These are phyloP conservation scores for Neolamprologus hecqui DNA, from an alignment of 2,113 vertebrate genomes.

Conservation along the genomic window DNA sequence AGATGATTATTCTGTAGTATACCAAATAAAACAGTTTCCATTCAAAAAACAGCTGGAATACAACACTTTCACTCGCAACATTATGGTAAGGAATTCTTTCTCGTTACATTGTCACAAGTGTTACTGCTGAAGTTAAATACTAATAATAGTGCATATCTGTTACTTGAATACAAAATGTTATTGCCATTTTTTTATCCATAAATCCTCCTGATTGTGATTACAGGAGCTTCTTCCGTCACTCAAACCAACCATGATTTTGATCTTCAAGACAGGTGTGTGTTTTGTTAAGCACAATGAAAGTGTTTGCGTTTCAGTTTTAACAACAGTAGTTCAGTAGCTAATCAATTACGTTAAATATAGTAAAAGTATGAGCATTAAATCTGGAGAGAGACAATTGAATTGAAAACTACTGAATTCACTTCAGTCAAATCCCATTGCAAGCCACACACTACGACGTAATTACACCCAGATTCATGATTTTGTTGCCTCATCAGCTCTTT, in stretches of 20 bases:
- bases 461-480: not conserved
- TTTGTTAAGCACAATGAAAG: not conserved
- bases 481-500: not conserved
- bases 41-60: not conserved
- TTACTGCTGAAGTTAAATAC: not conserved
- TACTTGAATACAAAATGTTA: not conserved
- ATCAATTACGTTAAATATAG: not conserved
- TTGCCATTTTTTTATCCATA: not conserved
- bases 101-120: not conserved
- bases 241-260: not conserved
- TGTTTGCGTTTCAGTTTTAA: not conserved
- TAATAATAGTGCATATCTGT: not conserved
- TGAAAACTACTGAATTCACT: accelerated
- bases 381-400: not conserved
- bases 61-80: not conserved
- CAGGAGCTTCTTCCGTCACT: not conserved
- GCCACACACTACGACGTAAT: not conserved
- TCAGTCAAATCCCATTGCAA: not conserved
- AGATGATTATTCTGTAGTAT: not conserved
- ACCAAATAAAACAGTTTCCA: not conserved
- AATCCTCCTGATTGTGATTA: not conserved
- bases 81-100: conserved; percentile 6
- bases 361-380: not conserved
- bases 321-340: accelerated
- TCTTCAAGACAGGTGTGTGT: conserved; percentile 17